Percentiles rank a stretch among this genome's conserved stretches.
Conservation (phyloP, 2,888 invertebrate genomes). For the Globia sparganii region DNA sequence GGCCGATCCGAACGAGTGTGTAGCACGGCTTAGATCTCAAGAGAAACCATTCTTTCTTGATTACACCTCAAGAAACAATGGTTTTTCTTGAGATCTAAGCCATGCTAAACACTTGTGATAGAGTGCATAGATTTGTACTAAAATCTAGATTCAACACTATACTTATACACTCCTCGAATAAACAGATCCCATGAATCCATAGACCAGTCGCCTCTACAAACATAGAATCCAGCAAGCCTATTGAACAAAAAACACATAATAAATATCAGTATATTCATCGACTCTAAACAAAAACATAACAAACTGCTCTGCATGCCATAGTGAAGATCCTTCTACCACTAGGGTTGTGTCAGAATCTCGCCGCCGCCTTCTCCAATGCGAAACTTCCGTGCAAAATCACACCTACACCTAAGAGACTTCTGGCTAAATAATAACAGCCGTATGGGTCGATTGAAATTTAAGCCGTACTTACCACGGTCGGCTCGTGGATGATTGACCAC, state of each 20-base stretch:
- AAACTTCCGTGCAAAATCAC: neutral
- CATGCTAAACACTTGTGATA: no score
- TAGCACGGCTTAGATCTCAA: no score
- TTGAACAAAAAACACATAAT: constrained; percentile 3
- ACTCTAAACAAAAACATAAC: constrained; percentile 10
- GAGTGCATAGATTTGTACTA: neutral
- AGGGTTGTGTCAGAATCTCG: neutral
- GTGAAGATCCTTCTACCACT: neutral
- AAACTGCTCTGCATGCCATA: constrained; percentile 16
- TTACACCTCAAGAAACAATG: neutral
- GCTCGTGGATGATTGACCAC: neutral
- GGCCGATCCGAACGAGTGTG: neutral
- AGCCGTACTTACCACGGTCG: neutral
- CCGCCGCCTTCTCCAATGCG: neutral
- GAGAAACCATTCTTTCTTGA: no score
- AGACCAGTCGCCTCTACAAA: neutral
- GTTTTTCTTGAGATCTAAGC: neutral
- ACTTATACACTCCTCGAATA: neutral
- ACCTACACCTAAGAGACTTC: neutral
- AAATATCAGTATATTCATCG: neutral
- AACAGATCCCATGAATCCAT: neutral
- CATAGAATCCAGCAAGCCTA: neutral
- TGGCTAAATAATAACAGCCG: neutral
- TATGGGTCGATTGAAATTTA: neutral
- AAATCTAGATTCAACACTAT: neutral